Conservation (phyloP, 1,140 invertebrate species). For the Parapsyche elsis region DNA sequence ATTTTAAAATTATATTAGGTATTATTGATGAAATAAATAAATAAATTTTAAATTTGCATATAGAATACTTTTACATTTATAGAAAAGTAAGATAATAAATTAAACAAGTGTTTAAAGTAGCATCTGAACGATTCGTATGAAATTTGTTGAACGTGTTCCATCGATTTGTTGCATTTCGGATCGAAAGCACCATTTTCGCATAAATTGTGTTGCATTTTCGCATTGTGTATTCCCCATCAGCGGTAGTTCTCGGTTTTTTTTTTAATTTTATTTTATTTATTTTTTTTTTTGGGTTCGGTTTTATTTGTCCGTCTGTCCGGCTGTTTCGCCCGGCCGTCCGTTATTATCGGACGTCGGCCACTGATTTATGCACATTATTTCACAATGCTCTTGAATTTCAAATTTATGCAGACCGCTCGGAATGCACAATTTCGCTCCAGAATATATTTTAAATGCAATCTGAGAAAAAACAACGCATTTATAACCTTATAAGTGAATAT, state of each 20-base stretch:
- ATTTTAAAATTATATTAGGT: too few relatives aligned
- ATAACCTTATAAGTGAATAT: slow-evolving; percentile 9
- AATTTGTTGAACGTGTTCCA: too few relatives aligned
- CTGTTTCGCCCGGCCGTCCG: slow-evolving; percentile 15
- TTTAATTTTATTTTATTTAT: not conserved
- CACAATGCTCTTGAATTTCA: slow-evolving; percentile 37
- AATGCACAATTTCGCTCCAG: slow-evolving; percentile 24
- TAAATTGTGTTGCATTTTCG: not conserved
- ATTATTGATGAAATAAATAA: too few relatives aligned
- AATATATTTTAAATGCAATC: not conserved
- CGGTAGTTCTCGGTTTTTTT: not conserved
- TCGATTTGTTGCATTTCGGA: not conserved
- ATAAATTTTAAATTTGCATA: too few relatives aligned
- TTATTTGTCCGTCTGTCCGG: slow-evolving; percentile 31
- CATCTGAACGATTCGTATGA: too few relatives aligned
- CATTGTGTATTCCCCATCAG: not conserved
- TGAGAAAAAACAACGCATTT: too few relatives aligned
- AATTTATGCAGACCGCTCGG: slow-evolving; percentile 33
- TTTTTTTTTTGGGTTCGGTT: slow-evolving; percentile 14
- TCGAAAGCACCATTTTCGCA: not conserved
- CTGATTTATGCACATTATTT: slow-evolving; percentile 45
- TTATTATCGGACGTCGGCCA: slow-evolving; percentile 28
- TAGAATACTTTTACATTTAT: too few relatives aligned
- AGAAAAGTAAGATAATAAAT: too few relatives aligned
- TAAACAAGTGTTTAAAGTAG: too few relatives aligned